phyloP scores from a whole-genome alignment of 2,113 vertebrate genomes.

The Pollachius pollachius region DNA sequence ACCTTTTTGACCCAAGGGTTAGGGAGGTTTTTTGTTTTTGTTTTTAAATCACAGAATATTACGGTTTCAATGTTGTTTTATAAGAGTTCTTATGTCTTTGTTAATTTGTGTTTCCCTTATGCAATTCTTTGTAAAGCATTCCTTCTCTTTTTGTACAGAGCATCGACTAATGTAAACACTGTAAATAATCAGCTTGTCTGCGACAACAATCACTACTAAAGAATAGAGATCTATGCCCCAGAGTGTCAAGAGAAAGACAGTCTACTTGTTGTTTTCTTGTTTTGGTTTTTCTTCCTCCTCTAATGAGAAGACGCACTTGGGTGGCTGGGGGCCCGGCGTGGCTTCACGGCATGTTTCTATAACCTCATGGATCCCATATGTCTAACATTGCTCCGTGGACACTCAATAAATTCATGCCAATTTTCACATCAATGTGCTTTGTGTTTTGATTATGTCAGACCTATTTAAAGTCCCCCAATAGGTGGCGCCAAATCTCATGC shows the following conservation, averaged over 20 bases:
- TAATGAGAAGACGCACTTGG: constrained; percentile 51
- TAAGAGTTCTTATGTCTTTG: constrained; percentile 41
- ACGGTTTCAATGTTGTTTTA: constrained; percentile 46
- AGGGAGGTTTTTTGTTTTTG: constrained; percentile 17
- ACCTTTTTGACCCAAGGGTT: constrained; percentile 45
- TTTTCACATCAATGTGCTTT: constrained; percentile 36
- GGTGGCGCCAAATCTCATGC: constrained; percentile 4
- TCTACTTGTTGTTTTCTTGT: constrained; percentile 34
- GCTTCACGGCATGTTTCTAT: constrained; percentile 66
- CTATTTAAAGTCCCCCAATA: background rate
- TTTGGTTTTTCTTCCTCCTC: constrained; percentile 44
- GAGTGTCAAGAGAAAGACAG: constrained; percentile 21
- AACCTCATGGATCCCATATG: constrained; percentile 64
- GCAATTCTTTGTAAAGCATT: constrained; percentile 73
- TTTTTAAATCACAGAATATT: constrained; percentile 57
- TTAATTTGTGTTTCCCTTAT: constrained; percentile 55
- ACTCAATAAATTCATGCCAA: constrained; percentile 75
- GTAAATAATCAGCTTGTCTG: constrained; percentile 75
- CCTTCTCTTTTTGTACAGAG: constrained; percentile 75
- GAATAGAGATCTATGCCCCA: constrained; percentile 35
- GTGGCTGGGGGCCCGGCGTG: constrained; percentile 32
- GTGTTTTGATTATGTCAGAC: background rate
- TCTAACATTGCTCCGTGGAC: constrained; percentile 65
- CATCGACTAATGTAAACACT: constrained; percentile 71
- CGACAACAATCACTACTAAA: constrained; percentile 73